A percentile compares a stretch with the other conserved stretches of the same genome.
phyloP scores from a whole-genome alignment of 2,888 invertebrate genomes.

The Drosophila paranaensis region DNA sequence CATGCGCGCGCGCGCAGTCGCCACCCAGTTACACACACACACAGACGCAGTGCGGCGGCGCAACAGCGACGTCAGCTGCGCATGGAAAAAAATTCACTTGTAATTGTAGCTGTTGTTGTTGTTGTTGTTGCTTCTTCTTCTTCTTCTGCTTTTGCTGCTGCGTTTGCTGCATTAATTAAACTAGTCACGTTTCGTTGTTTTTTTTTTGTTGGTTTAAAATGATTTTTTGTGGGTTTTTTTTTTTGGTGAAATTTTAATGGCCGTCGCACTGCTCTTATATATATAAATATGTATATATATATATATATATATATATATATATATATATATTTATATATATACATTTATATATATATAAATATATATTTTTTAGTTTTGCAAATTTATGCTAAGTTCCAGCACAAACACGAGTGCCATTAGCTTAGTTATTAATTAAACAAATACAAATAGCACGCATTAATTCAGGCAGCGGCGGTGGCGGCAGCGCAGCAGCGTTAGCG shows the following conservation, averaged over 20 bases:
- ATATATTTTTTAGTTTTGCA: conserved; percentile 1
- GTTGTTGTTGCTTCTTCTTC: too few species aligned
- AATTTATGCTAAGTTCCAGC: conserved; percentile 4
- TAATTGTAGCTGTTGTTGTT: conserved; percentile 50
- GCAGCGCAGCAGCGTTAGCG: conserved; percentile 12
- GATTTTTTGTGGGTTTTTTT: not conserved
- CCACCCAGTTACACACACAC: conserved; percentile 39
- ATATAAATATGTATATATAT: not conserved
- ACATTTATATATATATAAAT: not conserved
- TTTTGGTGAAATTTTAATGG: conserved; percentile 58
- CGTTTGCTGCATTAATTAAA: conserved; percentile 67
- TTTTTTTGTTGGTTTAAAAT: conserved; percentile 39
- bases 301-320: not conserved
- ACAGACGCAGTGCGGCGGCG: conserved; percentile 41
- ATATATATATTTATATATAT: not conserved
- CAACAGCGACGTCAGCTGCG: conserved; percentile 55
- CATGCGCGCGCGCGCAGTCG: conserved; percentile 13
- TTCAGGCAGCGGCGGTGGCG: not conserved
- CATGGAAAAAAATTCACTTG: conserved; percentile 62
- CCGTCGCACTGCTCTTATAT: conserved; percentile 26
- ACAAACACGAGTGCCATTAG: conserved; percentile 12
- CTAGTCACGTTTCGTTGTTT: conserved; percentile 68
- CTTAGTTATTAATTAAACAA: conserved; percentile 25
- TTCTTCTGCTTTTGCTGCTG: conserved; percentile 27
- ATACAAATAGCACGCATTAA: conserved; percentile 31